Evolutionary conservation across 2,113 vertebrate genomes (phyloP), one percentile per base, ranked within the genome.

Genomic region (Hyperoodon ampullatus): DNA sequence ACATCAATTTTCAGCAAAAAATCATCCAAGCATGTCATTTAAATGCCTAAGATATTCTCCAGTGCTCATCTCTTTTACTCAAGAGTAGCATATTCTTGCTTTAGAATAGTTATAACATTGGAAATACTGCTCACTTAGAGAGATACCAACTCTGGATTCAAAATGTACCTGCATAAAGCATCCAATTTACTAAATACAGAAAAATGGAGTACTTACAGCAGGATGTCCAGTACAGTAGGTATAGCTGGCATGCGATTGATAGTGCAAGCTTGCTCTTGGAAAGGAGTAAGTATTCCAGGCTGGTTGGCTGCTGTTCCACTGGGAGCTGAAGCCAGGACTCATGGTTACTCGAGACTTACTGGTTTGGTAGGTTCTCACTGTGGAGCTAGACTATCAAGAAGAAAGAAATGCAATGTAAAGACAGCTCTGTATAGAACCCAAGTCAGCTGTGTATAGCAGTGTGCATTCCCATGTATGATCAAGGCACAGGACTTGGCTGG

Each of bases 301-400:
- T 70, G 98, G 99, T 72, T 98, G 99, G 97, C 98, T 99, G 94
- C 96, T 98, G 98, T 98, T 99, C 99, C 99, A 99, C 93, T 98
- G 98, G 95, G 99, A 98, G 97, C 98, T 98, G 97, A 99, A 98
- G 98, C 99, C 98, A 96, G 99, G 98, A 95, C 98, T 99, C 99
- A 99, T 98, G 98, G 98, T 98, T 98, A 99, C 98, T 97, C 98
- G 98, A 0, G 99, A 97, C 98, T 99, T 99, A 97, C 98, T 99
- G 96, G 98, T 99, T 94, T 99, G 99, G 98, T 99, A 99, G 66
- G 98, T 99, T 98, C 99, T 99, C 98, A 99, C 99, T 80, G 98
- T 98, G 95, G 98, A 98, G 97, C 99, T 99, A 94, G 99, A 98
- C 99, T 99, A 98, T 98, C 92, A 96, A 97, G 96, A 98, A 99